phyloP scores from a whole-genome alignment of 35 echinoderm and acorn worm species.

The Anneissia japonica region DNA sequence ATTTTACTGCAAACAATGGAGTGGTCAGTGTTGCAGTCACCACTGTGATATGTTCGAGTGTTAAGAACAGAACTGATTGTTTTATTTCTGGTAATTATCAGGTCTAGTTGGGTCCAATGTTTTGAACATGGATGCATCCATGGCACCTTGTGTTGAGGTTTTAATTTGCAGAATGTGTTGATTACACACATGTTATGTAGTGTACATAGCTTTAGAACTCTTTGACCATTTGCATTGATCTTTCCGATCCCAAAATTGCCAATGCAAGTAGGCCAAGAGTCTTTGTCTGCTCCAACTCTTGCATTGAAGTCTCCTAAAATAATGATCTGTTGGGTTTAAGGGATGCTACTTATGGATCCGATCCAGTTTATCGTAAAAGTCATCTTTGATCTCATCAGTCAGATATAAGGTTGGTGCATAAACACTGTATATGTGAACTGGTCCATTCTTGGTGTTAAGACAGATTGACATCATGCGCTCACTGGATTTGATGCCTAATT shows the following conservation, averaged over 20 bases:
- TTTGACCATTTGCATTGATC: no score
- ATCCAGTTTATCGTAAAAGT: conserved; percentile 26
- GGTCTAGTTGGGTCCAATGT: conserved; percentile 1
- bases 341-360: not conserved
- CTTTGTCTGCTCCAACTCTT: conserved; percentile 29
- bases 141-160: not conserved
- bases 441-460: not conserved
- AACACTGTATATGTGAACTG: conserved; percentile 7
- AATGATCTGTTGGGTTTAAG: not conserved
- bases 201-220: no score
- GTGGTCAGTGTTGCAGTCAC: no score
- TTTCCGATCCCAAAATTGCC: not conserved
- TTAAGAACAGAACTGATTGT: no score
- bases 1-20: no score
- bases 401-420: conserved; percentile 15
- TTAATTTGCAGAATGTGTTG: no score
- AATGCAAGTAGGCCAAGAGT: conserved; percentile 8
- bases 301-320: conserved; percentile 27
- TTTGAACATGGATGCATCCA: conserved; percentile 4
- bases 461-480: not conserved
- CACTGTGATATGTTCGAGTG: no score
- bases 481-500: not conserved
- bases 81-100: not conserved
- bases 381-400: not conserved
- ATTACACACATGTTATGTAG: no score